Conservation (phyloP, 2,797 vertebrate genomes). For the Epinephelus awoara region DNA sequence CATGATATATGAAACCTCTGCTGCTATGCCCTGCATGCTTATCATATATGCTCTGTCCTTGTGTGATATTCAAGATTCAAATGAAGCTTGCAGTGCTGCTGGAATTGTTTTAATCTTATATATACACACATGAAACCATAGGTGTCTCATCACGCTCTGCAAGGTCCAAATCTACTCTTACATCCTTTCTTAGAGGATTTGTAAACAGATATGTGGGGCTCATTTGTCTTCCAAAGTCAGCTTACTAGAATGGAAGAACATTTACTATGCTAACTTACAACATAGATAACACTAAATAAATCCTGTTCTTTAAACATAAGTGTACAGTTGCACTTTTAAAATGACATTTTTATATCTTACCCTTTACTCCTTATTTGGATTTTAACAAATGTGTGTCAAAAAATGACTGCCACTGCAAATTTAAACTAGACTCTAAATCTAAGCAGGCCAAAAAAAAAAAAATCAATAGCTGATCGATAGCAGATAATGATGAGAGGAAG, state of each 20-base stretch:
- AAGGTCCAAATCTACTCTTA: neutral
- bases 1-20: conserved; percentile 36
- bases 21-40: conserved; percentile 16
- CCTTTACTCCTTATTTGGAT: neutral
- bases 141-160: neutral
- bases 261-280: neutral
- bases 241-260: neutral
- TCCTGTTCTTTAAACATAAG: neutral
- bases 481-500: conserved; percentile 64
- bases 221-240: neutral
- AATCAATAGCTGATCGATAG: conserved; percentile 68
- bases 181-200: neutral
- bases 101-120: conserved; percentile 14
- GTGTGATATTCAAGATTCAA: conserved; percentile 40
- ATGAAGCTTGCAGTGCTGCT: conserved; percentile 27
- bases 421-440: conserved; percentile 34
- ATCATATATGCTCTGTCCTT: conserved; percentile 15
- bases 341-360: neutral
- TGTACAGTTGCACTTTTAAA: neutral
- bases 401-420: conserved; percentile 11
- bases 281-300: neutral
- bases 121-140: conserved; percentile 3
- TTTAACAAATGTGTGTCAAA: conserved; percentile 34
- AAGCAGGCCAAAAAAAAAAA: conserved; percentile 12
- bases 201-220: neutral